Percentiles rank a stretch among this genome's conserved stretches.
phyloP scores from a whole-genome alignment of 2,113 vertebrate species.

The Arenaria interpres region DNA sequence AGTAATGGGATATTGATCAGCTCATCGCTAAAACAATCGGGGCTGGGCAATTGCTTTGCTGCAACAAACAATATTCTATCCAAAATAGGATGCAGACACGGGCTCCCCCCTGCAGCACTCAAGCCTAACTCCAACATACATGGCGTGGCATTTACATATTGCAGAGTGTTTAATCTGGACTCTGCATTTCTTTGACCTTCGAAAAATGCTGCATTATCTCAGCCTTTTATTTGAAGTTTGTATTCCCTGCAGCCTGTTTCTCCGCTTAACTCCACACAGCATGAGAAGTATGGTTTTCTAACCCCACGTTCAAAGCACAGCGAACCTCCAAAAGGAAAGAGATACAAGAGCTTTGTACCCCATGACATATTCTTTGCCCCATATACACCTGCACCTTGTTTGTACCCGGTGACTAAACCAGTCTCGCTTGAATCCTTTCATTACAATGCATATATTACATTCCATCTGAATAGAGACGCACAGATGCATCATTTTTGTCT shows the following conservation, averaged over 20 bases:
- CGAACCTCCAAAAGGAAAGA: neutral
- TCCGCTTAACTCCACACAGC: neutral
- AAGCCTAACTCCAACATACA: neutral
- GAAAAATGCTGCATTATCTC: conserved; percentile 50
- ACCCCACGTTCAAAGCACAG: neutral
- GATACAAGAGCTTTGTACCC: neutral
- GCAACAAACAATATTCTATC: conserved; percentile 58
- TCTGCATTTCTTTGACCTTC: conserved; percentile 37
- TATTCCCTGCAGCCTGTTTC: neutral
- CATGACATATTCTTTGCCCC: neutral
- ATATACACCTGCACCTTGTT: neutral
- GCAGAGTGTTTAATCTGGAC: conserved; percentile 27
- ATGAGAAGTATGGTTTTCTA: neutral
- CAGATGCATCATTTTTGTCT: neutral
- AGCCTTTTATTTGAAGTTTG: neutral
- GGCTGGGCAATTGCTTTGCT: conserved; percentile 74
- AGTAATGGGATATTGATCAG: conserved; percentile 86
- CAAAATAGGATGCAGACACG: conserved; percentile 38
- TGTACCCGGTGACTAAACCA: neutral
- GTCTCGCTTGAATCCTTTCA: neutral
- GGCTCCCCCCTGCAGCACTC: conserved; percentile 45
- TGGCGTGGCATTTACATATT: conserved; percentile 19
- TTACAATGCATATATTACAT: neutral
- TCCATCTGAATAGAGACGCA: neutral
- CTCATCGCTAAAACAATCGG: conserved; percentile 73